Evolutionary conservation across 2,888 invertebrate genomes (phyloP), one percentile per base, ranked within the genome.

Genomic region (Lasioglossum marginatum): DNA sequence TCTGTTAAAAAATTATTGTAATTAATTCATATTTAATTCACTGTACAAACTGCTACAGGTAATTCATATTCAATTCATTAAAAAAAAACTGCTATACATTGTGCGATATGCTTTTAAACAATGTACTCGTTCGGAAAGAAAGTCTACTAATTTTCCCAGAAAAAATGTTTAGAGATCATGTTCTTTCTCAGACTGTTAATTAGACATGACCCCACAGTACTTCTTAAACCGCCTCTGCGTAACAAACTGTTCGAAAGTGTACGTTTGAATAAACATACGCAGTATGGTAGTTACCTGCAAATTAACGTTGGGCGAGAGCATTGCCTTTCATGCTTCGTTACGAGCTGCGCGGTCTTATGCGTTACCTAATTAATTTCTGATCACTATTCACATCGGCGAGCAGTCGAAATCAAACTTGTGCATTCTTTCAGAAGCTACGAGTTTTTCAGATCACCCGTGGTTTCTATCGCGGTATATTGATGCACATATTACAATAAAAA

Each of bases 351-450:
- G 63, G 31, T 31, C 23, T 48, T 23, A 6, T 2, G 0, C 63
- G 31, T 63, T 31, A 63, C 63, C 63, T 63, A 63, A 63, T 63
- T 63, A 63, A 63, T 16, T 16, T 31, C 63, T 63, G 31, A 63
- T 63, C 27, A 63, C 31, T 63, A 63, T 63, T 63, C 63, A 63
- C 63, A 16, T 8, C 63, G 63, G 5, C 60, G 27, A 14, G 4
- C 60, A 1, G 4, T 4, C 27, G 14, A 27, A 31, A 4, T 16
- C 0, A 14, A 14, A 60, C 27, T 14, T 16, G 27, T 1, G 60
- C 60, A 1, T 27, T 27, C 60, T 27, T 27, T 27, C 27, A 6
- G 16, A 31, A 14, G 27, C 10, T 14, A 2, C 52, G 5, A 10
- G 52, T 52, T 52, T 23, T 23, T 52, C 8, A 23, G 2, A 23